Conservation (phyloP, 1,140 invertebrate species). For the Belonocnema kinseyi region DNA sequence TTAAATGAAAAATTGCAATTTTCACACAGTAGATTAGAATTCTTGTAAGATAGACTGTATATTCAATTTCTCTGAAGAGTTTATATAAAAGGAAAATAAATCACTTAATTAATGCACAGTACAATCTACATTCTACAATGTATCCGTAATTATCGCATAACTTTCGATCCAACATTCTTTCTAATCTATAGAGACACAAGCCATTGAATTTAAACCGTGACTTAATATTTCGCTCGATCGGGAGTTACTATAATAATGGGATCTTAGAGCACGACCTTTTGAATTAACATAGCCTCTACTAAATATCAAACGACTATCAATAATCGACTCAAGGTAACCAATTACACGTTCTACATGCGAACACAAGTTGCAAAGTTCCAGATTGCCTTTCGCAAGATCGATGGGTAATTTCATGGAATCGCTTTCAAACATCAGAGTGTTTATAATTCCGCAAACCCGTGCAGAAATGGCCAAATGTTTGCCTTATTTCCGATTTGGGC, state of each 20-base stretch:
- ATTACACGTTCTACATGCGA: background rate
- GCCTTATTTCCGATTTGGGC: no score
- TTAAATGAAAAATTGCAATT: background rate
- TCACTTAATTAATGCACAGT: slow-evolving; percentile 11
- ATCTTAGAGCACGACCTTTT: background rate
- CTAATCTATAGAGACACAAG: background rate
- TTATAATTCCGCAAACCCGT: slow-evolving; percentile 7
- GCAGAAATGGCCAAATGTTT: no score
- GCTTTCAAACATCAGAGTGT: background rate
- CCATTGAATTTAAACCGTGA: background rate
- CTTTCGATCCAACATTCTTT: slow-evolving; percentile 16
- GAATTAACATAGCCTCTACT: background rate
- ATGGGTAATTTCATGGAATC: background rate
- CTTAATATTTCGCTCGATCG: background rate
- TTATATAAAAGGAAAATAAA: slow-evolving; percentile 27
- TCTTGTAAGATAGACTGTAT: background rate
- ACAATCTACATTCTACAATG: slow-evolving; percentile 1
- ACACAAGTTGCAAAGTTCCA: background rate
- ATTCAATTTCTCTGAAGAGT: background rate
- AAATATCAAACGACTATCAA: slow-evolving; percentile 7
- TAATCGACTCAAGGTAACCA: slow-evolving; percentile 4
- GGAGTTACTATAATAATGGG: slow-evolving; percentile 2
- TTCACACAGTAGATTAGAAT: slow-evolving; percentile 19
- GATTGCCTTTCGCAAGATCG: slow-evolving; percentile 3
- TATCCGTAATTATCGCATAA: slow-evolving; percentile 1